Evolutionary conservation across 2,888 invertebrate species (phyloP).

Genomic region (Theretra japonica): DNA sequence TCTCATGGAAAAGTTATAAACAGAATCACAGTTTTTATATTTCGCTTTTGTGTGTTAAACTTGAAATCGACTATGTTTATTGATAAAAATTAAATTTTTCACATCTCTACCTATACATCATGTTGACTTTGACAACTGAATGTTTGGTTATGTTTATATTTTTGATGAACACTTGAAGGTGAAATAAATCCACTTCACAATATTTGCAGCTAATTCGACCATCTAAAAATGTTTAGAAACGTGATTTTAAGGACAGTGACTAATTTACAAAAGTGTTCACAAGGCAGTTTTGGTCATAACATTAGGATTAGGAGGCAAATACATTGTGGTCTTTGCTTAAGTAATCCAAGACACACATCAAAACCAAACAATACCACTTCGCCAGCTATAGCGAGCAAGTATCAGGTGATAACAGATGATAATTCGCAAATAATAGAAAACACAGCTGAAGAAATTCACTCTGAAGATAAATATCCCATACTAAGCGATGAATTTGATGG

Average conservation of each 20-base stretch:
- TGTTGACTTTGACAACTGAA: conserved; percentile 5
- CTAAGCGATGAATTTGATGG: conserved; percentile 87
- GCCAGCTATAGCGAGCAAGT: conserved; percentile 85
- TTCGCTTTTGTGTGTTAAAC: neutral
- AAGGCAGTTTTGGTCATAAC: conserved; percentile 45
- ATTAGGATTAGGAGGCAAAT: conserved; percentile 59
- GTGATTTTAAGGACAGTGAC: conserved; percentile 34
- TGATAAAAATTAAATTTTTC: neutral
- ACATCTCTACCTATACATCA: neutral
- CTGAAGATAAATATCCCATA: conserved; percentile 60
- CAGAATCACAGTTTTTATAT: neutral
- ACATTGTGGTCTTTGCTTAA: conserved; percentile 67
- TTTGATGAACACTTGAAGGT: conserved; percentile 4
- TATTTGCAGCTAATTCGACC: neutral
- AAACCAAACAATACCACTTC: conserved; percentile 68
- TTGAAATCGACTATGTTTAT: neutral
- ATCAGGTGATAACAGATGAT: conserved; percentile 88
- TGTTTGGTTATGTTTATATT: conserved; percentile 9
- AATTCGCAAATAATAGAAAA: conserved; percentile 89
- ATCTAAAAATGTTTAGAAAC: conserved; percentile 37
- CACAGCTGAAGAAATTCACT: conserved; percentile 87
- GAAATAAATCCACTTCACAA: neutral
- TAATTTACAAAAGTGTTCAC: conserved; percentile 34
- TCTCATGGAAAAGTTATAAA: neutral
- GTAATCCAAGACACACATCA: conserved; percentile 67